Evolutionary conservation across 2,888 invertebrate genomes (phyloP).

Genomic region (Cylindroiulus punctatus): DNA sequence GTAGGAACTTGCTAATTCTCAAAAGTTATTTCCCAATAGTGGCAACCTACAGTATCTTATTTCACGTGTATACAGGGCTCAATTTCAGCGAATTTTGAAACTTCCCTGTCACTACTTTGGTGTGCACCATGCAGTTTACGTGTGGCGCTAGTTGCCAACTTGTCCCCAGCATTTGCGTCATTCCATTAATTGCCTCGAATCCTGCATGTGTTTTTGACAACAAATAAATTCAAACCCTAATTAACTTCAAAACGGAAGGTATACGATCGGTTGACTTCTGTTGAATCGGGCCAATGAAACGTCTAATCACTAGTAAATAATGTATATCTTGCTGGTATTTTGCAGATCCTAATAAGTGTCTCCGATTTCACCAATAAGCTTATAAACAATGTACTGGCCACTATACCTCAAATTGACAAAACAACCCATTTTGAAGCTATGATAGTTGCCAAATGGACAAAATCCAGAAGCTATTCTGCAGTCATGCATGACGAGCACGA

Average conservation of each 20-base stretch:
- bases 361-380: neutral
- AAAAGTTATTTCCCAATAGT: no score
- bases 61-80: no score
- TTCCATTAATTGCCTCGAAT: neutral
- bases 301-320: neutral
- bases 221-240: neutral
- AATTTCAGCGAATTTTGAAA: neutral
- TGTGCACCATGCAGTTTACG: neutral
- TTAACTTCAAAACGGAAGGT: neutral
- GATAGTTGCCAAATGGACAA: neutral
- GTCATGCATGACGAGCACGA: neutral
- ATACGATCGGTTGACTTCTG: neutral
- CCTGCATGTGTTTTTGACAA: neutral
- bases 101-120: neutral
- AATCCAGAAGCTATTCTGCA: conserved; percentile 27
- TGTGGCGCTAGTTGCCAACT: neutral
- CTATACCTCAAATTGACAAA: neutral
- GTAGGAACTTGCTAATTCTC: neutral
- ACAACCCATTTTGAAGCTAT: neutral
- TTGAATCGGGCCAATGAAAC: neutral
- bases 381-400: neutral
- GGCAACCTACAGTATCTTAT: no score
- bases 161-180: neutral
- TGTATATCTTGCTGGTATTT: neutral
- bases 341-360: neutral